Percentiles rank a stretch among this genome's conserved stretches.
Conservation (phyloP, 2,797 vertebrate species). For the Phaenicophaeus curvirostris region DNA sequence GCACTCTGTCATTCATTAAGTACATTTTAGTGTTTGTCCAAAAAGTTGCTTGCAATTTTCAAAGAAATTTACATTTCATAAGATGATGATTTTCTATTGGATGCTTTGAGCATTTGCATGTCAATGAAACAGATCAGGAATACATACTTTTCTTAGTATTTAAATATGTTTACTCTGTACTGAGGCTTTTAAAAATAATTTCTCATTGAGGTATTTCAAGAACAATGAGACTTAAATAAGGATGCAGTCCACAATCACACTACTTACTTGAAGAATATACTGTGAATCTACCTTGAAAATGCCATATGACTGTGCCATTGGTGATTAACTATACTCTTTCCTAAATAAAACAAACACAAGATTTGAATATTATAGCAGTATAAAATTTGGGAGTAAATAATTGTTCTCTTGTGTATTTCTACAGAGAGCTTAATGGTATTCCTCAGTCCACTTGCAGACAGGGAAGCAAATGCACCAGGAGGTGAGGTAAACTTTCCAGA, state of each 20-base stretch:
- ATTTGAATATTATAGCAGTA: neutral
- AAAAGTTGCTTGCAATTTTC: neutral
- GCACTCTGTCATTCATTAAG: neutral
- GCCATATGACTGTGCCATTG: neutral
- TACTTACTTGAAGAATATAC: neutral
- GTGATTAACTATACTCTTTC: neutral
- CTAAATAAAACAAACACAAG: neutral
- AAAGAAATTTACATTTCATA: neutral
- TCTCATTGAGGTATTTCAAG: neutral
- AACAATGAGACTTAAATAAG: neutral
- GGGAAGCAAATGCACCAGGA: neutral
- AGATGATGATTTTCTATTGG: neutral
- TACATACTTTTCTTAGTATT: neutral
- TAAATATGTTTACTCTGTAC: neutral
- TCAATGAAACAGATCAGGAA: neutral
- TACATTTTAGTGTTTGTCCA: neutral
- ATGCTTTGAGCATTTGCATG: neutral
- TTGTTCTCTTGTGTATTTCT: neutral
- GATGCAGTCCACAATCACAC: neutral
- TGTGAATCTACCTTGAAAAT: neutral
- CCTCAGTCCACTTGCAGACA: neutral
- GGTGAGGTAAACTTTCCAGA: neutral
- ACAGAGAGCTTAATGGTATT: neutral
- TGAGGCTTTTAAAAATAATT: neutral
- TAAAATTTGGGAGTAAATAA: neutral